Percentiles rank a stretch among this genome's conserved stretches.
These are phyloP conservation scores for Ginglymostoma cirratum DNA, from an alignment of 2,113 vertebrate species.

Conservation along the genomic window DNA sequence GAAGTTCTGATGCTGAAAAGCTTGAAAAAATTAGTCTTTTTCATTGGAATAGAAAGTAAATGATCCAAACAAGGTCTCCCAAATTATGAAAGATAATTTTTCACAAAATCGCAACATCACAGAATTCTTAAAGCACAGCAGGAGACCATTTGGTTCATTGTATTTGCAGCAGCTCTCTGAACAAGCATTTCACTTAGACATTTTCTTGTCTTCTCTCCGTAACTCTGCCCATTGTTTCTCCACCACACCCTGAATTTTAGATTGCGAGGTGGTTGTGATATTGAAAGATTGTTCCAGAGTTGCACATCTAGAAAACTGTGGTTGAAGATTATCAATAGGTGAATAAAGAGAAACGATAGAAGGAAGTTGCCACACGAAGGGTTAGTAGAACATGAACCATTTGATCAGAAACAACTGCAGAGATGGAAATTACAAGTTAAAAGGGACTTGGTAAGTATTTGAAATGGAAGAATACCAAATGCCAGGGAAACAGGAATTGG, in stretches of 20 bases:
- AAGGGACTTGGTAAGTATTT: constrained; percentile 22
- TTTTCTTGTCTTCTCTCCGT: too few species aligned
- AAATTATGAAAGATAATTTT: neutral
- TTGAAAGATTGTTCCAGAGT: neutral
- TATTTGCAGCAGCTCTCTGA: too few species aligned
- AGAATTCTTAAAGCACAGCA: too few species aligned
- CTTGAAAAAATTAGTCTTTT: neutral
- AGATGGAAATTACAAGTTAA: neutral
- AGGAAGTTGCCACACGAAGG: neutral
- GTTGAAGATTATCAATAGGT: neutral
- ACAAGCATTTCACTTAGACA: too few species aligned
- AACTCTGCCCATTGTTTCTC: too few species aligned
- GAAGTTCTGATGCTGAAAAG: neutral
- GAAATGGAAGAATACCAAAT: neutral
- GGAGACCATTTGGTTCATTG: too few species aligned
- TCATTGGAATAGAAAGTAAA: neutral
- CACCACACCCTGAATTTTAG: neutral
- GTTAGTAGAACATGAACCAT: neutral
- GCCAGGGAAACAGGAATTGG: neutral
- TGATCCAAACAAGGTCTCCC: neutral
- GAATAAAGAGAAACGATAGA: neutral
- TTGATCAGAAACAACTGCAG: neutral
- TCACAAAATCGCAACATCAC: too few species aligned
- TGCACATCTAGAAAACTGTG: neutral
- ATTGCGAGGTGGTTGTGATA: neutral